Evolutionary conservation across 2,113 vertebrate species (phyloP).

Genomic region (Oryzias woworae): DNA sequence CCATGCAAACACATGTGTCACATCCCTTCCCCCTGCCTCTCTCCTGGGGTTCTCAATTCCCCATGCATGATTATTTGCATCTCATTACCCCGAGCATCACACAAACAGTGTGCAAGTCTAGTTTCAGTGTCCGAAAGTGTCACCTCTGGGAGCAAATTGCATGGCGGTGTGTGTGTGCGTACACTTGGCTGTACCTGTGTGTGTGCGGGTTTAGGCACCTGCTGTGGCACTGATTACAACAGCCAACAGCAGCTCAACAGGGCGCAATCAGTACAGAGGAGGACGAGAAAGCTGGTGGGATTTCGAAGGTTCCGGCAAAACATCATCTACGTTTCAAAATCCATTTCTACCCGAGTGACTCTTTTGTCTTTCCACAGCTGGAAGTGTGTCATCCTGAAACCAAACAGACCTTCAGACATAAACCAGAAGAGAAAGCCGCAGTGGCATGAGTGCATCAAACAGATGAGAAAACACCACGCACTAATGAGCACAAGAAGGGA

Average conservation of each 20-base stretch:
- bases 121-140: slow-evolving; percentile 39
- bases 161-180: neutral
- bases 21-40: slow-evolving; percentile 44
- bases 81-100: slow-evolving; percentile 62
- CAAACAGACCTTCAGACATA: slow-evolving; percentile 37
- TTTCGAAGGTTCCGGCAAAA: slow-evolving; percentile 24
- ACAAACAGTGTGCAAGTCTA: slow-evolving; percentile 46
- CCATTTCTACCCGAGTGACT: slow-evolving; percentile 25
- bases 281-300: slow-evolving; percentile 26
- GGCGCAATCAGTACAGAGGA: slow-evolving; percentile 31
- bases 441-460: slow-evolving; percentile 5
- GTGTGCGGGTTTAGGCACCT: slow-evolving; percentile 61
- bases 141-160: slow-evolving; percentile 32
- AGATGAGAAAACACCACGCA: neutral
- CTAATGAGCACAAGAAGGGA: neutral
- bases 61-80: slow-evolving; percentile 73
- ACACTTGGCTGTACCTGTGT: slow-evolving; percentile 40
- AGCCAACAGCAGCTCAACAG: slow-evolving; percentile 51
- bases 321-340: slow-evolving; percentile 28
- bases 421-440: slow-evolving; percentile 19
- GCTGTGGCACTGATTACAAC: slow-evolving; percentile 66
- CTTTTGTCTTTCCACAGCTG: slow-evolving; percentile 41
- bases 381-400: slow-evolving; percentile 13
- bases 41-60: slow-evolving; percentile 56
- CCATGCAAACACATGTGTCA: slow-evolving; percentile 47